Conservation (phyloP, 2,888 invertebrate species). For the Alentia gelatinosa region DNA sequence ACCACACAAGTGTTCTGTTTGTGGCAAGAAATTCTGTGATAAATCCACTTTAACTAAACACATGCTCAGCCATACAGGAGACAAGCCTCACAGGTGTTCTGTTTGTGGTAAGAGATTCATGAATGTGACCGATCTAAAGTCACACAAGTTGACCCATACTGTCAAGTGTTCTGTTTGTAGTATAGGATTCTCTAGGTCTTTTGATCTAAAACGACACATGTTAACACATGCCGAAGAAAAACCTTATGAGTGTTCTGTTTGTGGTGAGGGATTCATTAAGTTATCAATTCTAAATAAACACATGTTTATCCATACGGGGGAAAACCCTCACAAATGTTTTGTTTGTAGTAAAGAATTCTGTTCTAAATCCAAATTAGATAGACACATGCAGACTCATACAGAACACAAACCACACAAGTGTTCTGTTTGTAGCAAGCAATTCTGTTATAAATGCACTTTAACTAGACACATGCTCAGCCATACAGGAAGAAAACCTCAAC, state of each 20-base stretch:
- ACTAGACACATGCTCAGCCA: not conserved
- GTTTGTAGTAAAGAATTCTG: not conserved
- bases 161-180: not conserved
- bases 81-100: not conserved
- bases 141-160: not conserved
- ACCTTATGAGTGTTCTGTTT: too few relatives aligned
- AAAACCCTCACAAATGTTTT: too few relatives aligned
- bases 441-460: not conserved
- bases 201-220: too few relatives aligned
- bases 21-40: not conserved
- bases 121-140: not conserved
- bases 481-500: not conserved
- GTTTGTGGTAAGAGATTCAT: not conserved
- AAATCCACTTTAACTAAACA: not conserved
- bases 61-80: not conserved
- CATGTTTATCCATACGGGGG: too few relatives aligned
- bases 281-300: too few relatives aligned
- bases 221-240: too few relatives aligned
- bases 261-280: too few relatives aligned
- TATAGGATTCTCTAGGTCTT: too few relatives aligned
- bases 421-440: too few relatives aligned
- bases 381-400: not conserved
- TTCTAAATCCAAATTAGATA: not conserved
- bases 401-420: not conserved
- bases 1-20: too few relatives aligned